A percentile compares a stretch with the other conserved stretches of the same genome.
Conservation (phyloP, 2,797 vertebrate genomes). For the Odontamblyopus lacepedii region DNA sequence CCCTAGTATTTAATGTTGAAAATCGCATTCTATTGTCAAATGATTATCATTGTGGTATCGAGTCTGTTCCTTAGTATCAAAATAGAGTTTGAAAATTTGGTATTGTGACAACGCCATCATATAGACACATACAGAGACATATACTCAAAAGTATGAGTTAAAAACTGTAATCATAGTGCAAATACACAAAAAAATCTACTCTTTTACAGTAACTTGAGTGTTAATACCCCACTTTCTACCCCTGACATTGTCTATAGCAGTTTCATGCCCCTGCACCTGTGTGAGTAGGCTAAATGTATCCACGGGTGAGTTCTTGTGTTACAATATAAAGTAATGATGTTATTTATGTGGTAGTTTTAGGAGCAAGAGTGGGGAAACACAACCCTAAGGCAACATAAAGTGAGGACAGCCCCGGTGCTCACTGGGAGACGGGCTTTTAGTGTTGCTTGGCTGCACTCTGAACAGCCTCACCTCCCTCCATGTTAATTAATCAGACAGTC, state of each 20-base stretch:
- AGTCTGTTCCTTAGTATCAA: no score
- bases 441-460: slow-evolving; percentile 66
- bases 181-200: no score
- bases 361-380: slow-evolving; percentile 16
- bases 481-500: slow-evolving; percentile 76
- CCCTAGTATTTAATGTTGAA: no score
- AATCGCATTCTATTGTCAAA: no score
- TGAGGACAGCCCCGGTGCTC: slow-evolving; percentile 41
- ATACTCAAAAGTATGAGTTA: no score
- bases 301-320: rapidly evolving
- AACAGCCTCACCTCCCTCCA: slow-evolving; percentile 57
- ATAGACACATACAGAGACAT: no score
- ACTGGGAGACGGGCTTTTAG: slow-evolving; percentile 66
- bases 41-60: no score
- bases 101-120: no score
- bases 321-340: neutral
- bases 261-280: slow-evolving; percentile 1
- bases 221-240: no score
- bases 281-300: neutral
- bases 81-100: no score
- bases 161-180: no score
- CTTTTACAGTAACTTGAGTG: no score
- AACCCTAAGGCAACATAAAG: slow-evolving; percentile 28
- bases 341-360: slow-evolving; percentile 1
- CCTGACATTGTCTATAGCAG: neutral